A percentile compares a stretch with the other conserved stretches of the same genome.
Conservation (phyloP, 35 echinoderm and acorn worm species). For the Apostichopus californicus region DNA sequence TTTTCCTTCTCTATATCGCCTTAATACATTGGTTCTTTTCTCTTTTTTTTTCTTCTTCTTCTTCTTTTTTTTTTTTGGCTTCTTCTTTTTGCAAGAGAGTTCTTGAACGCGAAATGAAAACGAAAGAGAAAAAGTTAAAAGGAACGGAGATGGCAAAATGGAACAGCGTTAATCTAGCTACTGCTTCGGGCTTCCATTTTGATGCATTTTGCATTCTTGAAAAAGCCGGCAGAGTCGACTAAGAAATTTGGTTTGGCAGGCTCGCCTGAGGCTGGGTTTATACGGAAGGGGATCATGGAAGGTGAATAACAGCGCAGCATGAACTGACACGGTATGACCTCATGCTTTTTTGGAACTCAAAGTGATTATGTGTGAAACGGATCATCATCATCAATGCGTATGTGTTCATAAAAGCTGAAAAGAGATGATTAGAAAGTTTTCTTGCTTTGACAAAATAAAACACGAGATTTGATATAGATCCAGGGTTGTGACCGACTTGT, state of each 20-base stretch:
- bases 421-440: neutral
- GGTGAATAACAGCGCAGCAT: constrained; percentile 24
- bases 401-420: neutral
- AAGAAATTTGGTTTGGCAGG: constrained; percentile 55
- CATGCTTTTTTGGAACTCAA: neutral
- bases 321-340: constrained; percentile 51
- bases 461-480: constrained; percentile 11
- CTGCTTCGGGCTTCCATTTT: constrained; percentile 51
- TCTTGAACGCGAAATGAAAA: constrained; percentile 17
- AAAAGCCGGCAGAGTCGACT: constrained; percentile 52
- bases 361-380: constrained; percentile 7
- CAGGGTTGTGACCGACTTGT: neutral
- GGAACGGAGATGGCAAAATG: constrained; percentile 43
- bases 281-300: constrained; percentile 48
- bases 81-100: neutral
- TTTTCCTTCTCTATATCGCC: constrained; percentile 10
- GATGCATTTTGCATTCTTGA: constrained; percentile 60
- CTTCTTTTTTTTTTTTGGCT: neutral
- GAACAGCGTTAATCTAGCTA: constrained; percentile 55
- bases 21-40: constrained; percentile 23
- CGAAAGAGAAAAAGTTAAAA: constrained; percentile 36
- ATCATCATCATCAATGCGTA: neutral
- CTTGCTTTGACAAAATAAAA: constrained; percentile 2
- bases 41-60: no score
- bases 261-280: constrained; percentile 52